Conservation (phyloP, 2,113 vertebrate genomes). For the Morone saxatilis region DNA sequence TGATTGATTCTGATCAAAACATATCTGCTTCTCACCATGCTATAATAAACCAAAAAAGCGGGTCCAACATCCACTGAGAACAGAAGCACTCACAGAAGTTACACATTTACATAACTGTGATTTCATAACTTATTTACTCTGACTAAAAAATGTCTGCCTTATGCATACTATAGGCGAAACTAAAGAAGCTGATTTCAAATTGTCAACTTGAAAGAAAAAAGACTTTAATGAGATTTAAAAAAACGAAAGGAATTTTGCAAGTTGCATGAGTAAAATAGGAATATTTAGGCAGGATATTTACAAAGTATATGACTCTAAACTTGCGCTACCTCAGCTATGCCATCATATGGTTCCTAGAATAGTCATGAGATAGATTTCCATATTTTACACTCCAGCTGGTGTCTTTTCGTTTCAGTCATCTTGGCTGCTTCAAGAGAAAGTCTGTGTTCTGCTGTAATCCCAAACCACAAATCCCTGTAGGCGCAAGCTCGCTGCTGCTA, state of each 20-base stretch:
- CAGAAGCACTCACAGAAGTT: not conserved
- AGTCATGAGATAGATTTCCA: slow-evolving; percentile 60
- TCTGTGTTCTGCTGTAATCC: slow-evolving; percentile 65
- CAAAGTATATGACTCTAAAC: not conserved
- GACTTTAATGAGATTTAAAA: not conserved
- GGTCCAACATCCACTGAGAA: not conserved
- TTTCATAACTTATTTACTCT: not conserved
- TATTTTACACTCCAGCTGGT: slow-evolving; percentile 62
- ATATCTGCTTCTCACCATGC: no score
- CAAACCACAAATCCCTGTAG: slow-evolving; percentile 60
- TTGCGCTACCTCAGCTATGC: not conserved
- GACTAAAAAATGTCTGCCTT: not conserved
- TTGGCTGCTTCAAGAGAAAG: slow-evolving; percentile 52
- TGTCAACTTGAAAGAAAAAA: not conserved
- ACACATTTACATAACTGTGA: not conserved
- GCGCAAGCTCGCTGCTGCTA: slow-evolving; percentile 11
- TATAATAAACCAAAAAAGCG: not conserved
- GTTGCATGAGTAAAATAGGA: not conserved
- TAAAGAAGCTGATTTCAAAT: not conserved
- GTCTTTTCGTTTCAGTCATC: slow-evolving; percentile 47
- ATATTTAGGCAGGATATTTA: not conserved
- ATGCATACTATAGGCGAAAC: not conserved
- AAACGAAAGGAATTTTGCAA: not conserved
- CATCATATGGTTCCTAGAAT: slow-evolving; percentile 43
- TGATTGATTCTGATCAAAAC: not conserved